Percentiles rank a stretch among this genome's conserved stretches.
Evolutionary conservation across 2,888 invertebrate genomes (phyloP).

Genomic region (Troides helena): DNA sequence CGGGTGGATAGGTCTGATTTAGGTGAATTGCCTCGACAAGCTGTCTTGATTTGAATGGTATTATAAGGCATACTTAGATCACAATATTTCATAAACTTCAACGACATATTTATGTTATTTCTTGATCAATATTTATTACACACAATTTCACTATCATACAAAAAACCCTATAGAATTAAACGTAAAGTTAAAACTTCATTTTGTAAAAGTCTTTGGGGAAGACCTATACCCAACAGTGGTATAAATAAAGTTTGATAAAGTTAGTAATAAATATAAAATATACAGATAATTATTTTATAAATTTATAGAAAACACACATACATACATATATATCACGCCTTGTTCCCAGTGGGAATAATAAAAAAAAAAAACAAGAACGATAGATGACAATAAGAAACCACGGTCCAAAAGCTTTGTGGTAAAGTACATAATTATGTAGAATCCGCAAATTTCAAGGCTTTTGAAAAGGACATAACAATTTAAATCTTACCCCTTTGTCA

Average conservation of each 20-base stretch:
- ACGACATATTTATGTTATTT: not conserved
- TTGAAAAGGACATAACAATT: slow-evolving; percentile 40
- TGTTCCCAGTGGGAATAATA: too few relatives aligned
- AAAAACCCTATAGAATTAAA: not conserved
- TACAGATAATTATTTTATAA: too few relatives aligned
- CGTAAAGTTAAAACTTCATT: too few relatives aligned
- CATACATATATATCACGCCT: too few relatives aligned
- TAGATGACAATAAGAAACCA: too few relatives aligned
- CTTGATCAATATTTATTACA: not conserved
- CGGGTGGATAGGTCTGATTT: not conserved
- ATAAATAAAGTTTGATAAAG: too few relatives aligned
- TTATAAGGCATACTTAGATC: not conserved
- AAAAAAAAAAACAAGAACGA: too few relatives aligned
- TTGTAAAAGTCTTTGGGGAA: too few relatives aligned
- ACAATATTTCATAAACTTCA: not conserved
- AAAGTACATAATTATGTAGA: not conserved
- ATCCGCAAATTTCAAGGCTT: not conserved
- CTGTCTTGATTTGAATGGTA: not conserved
- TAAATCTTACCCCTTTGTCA: not conserved
- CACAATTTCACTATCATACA: not conserved
- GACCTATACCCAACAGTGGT: too few relatives aligned
- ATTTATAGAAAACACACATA: too few relatives aligned
- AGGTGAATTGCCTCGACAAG: not conserved
- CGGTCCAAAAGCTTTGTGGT: not conserved
- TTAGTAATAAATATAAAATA: too few relatives aligned